Percentiles rank a stretch among this genome's conserved stretches.
phyloP scores from a whole-genome alignment of 2,888 invertebrate genomes.

The Theretra japonica region DNA sequence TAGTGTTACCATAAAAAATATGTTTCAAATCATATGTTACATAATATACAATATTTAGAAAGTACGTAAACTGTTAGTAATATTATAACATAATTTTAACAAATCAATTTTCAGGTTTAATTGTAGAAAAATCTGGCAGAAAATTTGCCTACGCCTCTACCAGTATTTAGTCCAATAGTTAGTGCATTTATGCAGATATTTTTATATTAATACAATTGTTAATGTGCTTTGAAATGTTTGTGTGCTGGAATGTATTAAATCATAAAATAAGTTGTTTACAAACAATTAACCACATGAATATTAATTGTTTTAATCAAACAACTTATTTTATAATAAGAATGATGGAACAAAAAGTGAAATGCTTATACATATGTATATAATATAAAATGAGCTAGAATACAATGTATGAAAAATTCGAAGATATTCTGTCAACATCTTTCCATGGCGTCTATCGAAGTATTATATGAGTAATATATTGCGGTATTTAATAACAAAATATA shows the following conservation, averaged over 20 bases:
- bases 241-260: background rate
- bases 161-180: conserved; percentile 26
- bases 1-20: no score
- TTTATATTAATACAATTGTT: background rate
- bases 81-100: background rate
- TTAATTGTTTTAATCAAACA: background rate
- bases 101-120: background rate
- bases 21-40: background rate
- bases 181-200: conserved; percentile 33
- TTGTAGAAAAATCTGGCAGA: conserved; percentile 18
- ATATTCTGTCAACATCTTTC: no score
- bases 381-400: background rate
- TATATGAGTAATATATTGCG: no score
- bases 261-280: background rate
- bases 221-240: background rate
- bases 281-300: background rate
- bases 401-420: no score
- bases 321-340: background rate
- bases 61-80: conserved; percentile 35
- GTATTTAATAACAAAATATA: no score
- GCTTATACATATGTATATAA: background rate
- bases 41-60: conserved; percentile 29
- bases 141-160: background rate
- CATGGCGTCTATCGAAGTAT: no score
- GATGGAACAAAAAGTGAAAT: background rate